Percentiles rank a stretch among this genome's conserved stretches.
Conservation (phyloP, 2,888 invertebrate genomes). For the Cactoblastis cactorum region DNA sequence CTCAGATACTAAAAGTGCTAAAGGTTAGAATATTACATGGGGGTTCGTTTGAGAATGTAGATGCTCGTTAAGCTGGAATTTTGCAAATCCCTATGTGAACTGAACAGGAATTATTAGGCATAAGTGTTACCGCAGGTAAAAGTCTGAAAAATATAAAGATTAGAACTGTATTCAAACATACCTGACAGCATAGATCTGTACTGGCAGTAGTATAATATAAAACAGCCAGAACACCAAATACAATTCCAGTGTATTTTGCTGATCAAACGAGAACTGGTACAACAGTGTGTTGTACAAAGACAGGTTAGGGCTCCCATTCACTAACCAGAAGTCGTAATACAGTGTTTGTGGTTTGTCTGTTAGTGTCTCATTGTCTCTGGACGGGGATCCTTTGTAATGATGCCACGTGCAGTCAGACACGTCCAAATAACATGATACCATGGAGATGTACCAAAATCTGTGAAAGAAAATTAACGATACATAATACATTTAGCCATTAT, state of each 20-base stretch:
- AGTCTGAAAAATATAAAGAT: slow-evolving; percentile 9
- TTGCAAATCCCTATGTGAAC: too few relatives aligned
- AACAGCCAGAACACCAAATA: slow-evolving; percentile 93
- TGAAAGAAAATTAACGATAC: too few relatives aligned
- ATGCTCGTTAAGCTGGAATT: too few relatives aligned
- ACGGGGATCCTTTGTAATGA: slow-evolving; percentile 77
- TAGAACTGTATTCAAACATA: slow-evolving; percentile 29
- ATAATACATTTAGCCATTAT: not conserved
- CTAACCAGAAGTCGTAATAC: slow-evolving; percentile 95
- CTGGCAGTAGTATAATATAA: slow-evolving; percentile 90
- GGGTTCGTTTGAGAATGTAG: too few relatives aligned
- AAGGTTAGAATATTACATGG: too few relatives aligned
- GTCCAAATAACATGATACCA: slow-evolving; percentile 94
- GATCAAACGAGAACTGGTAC: slow-evolving; percentile 98
- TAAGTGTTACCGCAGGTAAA: too few relatives aligned
- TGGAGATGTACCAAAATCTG: slow-evolving; percentile 97
- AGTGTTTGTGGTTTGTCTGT: slow-evolving; percentile 58
- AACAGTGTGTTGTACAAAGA: slow-evolving; percentile 92
- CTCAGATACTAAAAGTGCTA: too few relatives aligned
- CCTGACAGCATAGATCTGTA: slow-evolving; percentile 94
- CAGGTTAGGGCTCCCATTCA: slow-evolving; percentile 96
- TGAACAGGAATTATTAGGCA: too few relatives aligned
- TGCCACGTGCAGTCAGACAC: slow-evolving; percentile 91
- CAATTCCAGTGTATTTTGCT: slow-evolving; percentile 94
- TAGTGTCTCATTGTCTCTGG: slow-evolving; percentile 52